Base-by-base conservation (phyloP, 2,888 invertebrate genomes). In the Ypsolopha sequella region DNA sequence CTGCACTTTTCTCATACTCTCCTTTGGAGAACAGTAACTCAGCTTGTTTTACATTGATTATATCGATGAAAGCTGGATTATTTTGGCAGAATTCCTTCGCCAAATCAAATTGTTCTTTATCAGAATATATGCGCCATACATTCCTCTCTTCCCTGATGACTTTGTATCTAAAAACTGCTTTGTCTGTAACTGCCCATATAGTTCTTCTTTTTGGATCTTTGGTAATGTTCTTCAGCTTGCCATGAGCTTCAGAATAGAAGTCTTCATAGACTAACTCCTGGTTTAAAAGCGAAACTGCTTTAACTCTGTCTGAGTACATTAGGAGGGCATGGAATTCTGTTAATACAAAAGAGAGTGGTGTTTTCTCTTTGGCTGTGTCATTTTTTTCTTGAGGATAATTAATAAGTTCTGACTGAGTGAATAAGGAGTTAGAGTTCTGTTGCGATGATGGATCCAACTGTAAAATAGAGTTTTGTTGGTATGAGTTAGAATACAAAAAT, bases 321-420 rank as follows among this genome's bases (percentile, higher is more conserved):
- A 97, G 84, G 2, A 98, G 76, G 0, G 93, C 92, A 76, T 98
- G 98, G 79, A 96, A 98, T 74, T 97, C 94, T 0, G 97, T 97
- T 50, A 97, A 80, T 1, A 95, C 91, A 65, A 97, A 92, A 0
- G 93, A 89, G 41, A 93, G 80, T 0, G 96, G 94, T 1, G 88
- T 80, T 4, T 73, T 70, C 13, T 80, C 72, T 54, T 76, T 86
- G 36, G 82, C 75, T n/a, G 70, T 59, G 59, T 73, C 85, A 57
- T 64, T 59, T 54, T 60, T 60, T 8, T 71, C 71, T 1, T 62
- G 53, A 1, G 86, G 86, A 55, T 84, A 86, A 56, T 68, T 74
- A 47, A 87, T 76, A 2, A 84, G 68, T 48, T 77, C 76, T 0
- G 76, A 80, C 63, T 86, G 85, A 1, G 78, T 80, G 60, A 87